Base-by-base conservation (phyloP, 2,888 invertebrate species). In the Byasa hedistus region DNA sequence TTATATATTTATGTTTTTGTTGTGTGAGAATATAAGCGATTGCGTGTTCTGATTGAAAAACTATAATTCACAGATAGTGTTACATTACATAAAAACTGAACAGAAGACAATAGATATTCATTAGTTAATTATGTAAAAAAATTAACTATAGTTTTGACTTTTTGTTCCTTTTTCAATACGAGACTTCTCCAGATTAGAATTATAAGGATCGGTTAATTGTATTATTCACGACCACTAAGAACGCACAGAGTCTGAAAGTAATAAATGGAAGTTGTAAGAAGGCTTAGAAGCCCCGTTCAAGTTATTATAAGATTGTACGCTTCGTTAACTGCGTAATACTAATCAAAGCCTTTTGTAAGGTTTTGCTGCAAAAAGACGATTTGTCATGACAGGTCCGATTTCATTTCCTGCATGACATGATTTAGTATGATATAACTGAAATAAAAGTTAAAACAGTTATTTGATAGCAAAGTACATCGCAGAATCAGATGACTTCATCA, bases 251-350 rank as follows among this genome's bases (percentile, higher is more conserved):
- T 10, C 44, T 17, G 44, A 44, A 10, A 44, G 44, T 44, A 44
- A 44, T 19, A 44, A 44, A 44, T 44, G 44, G 3, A 15, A 44
- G 44, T 44, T 17, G 44, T 44, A 44, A 19, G 44, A 19, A 44
- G 57, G 5, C 32, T 64, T 51, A 64, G 64, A 64, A 64, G 57
- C 64, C 64, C 64, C 57, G 52, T 19, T 21, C 19, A 22, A 51
- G 48, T 58, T 52, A 59, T 60, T 59, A 60, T 54, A 55, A 65
- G 54, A 58, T 58, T 65, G 39, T 44, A 15, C 59, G 64, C 55
- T 55, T 65, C 58, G 59, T 65, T 65, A 23, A 22, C 22, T 21
- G 19, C 55, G 5, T 64, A 59, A 59, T 59, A 64, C n/a, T 27
- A 54, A 64, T 64, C 24, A 52, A 57, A 63, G 48, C 27, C 32